Percentiles rank a stretch among this genome's conserved stretches.
phyloP scores from a whole-genome alignment of 2,113 vertebrate species.

The Peromyscus leucopus region DNA sequence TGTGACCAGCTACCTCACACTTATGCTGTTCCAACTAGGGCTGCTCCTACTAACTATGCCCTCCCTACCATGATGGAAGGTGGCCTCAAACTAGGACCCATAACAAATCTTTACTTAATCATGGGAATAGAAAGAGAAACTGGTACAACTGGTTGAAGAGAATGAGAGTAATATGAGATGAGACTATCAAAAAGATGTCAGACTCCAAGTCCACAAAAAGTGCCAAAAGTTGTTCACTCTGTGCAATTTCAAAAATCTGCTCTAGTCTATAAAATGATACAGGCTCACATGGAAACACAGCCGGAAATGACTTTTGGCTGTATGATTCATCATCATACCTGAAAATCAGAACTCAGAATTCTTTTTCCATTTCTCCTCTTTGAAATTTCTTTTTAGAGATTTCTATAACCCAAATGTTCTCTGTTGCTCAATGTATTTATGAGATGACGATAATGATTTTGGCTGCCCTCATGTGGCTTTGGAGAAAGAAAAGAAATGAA shows the following conservation, averaged over 20 bases:
- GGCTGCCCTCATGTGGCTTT: constrained; percentile 1
- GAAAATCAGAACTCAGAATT: background rate
- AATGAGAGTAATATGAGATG: background rate
- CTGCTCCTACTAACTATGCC: background rate
- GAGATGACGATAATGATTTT: background rate
- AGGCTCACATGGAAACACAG: background rate
- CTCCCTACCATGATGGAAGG: background rate
- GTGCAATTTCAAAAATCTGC: background rate
- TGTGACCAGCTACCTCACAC: background rate
- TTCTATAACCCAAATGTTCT: background rate
- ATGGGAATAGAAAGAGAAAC: background rate
- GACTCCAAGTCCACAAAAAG: background rate
- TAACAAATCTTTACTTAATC: background rate
- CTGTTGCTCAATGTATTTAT: background rate
- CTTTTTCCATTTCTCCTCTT: background rate
- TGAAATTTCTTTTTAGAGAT: background rate
- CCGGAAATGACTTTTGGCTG: background rate
- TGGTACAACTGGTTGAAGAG: too few relatives aligned
- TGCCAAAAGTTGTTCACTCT: background rate
- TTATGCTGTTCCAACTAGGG: too few relatives aligned
- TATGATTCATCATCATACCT: background rate
- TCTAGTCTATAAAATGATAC: background rate
- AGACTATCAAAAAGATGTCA: background rate
- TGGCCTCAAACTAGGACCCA: background rate
- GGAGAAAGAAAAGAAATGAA: constrained; percentile 23